Evolutionary conservation across 37 sponge, comb jelly and placozoan species (phyloP).

Genomic region (Oscarella lobularis): DNA sequence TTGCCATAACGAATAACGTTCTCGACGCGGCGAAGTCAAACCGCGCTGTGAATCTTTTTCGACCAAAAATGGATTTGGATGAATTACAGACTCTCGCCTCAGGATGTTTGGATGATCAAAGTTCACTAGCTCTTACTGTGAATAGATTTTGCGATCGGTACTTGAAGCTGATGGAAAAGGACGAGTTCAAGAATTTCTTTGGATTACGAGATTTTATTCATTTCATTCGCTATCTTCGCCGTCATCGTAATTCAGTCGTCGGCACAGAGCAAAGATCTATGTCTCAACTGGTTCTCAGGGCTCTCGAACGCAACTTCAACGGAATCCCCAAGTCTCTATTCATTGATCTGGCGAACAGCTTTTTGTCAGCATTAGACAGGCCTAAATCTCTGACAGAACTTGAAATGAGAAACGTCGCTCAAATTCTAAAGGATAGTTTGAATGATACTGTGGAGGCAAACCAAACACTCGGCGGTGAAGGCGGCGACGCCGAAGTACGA

Average conservation of each 20-base stretch:
- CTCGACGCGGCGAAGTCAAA: conserved; percentile 91
- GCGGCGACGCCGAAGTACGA: conserved; percentile 53
- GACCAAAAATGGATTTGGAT: conserved; percentile 39
- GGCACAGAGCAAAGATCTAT: conserved; percentile 17
- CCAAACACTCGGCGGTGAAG: not conserved
- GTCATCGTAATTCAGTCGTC: conserved; percentile 10
- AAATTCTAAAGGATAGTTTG: conserved; percentile 42
- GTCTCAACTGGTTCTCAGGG: conserved; percentile 50
- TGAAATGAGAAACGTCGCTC: conserved; percentile 24
- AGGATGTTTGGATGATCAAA: conserved; percentile 48
- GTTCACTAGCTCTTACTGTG: conserved; percentile 18
- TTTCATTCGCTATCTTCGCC: conserved; percentile 54
- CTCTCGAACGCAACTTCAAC: conserved; percentile 87
- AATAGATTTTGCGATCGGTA: conserved; percentile 34
- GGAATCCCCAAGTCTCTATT: conserved; percentile 32
- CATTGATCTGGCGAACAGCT: conserved; percentile 30
- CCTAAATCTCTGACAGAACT: conserved; percentile 9
- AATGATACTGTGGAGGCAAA: conserved; percentile 7
- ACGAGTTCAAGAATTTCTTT: conserved; percentile 22
- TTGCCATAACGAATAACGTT: conserved; percentile 83
- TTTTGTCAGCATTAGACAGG: conserved; percentile 35
- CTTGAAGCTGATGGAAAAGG: conserved; percentile 17
- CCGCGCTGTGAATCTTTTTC: conserved; percentile 73
- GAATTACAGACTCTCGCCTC: conserved; percentile 47
- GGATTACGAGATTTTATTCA: conserved; percentile 83